Percentiles rank a stretch among this genome's conserved stretches.
phyloP scores from a whole-genome alignment of 2,888 invertebrate species.

The Cryptosula pallasiana region DNA sequence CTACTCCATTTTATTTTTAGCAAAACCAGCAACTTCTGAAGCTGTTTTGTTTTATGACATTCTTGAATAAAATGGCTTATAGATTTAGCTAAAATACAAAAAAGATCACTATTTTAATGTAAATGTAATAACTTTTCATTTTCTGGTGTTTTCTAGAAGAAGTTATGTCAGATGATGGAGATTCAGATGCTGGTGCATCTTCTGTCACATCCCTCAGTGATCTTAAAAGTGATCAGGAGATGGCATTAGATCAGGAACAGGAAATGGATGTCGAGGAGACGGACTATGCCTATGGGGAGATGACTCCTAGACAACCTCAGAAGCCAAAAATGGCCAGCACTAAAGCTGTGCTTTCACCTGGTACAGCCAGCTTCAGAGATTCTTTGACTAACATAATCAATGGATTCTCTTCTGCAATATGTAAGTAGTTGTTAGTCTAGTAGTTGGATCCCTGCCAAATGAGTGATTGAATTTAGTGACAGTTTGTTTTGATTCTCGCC shows the following conservation, averaged over 20 bases:
- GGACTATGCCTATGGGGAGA: constrained; percentile 28
- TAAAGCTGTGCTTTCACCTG: constrained; percentile 17
- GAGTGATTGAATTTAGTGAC: too few relatives aligned
- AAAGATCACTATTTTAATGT: too few relatives aligned
- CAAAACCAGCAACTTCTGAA: too few relatives aligned
- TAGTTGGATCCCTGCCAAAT: too few relatives aligned
- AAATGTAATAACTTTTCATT: too few relatives aligned
- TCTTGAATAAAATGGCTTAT: too few relatives aligned
- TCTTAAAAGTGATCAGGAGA: constrained; percentile 25
- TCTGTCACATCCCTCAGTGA: constrained; percentile 17
- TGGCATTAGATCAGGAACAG: constrained; percentile 28
- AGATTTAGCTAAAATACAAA: too few relatives aligned
- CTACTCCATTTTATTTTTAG: too few relatives aligned
- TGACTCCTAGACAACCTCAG: background rate
- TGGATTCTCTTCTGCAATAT: constrained; percentile 43
- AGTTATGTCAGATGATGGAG: background rate
- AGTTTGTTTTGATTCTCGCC: too few relatives aligned
- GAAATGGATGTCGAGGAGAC: constrained; percentile 28
- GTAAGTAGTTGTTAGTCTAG: constrained; percentile 36
- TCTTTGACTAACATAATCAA: constrained; percentile 35
- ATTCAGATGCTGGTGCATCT: background rate
- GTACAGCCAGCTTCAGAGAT: background rate
- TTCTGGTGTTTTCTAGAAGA: background rate
- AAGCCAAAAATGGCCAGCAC: background rate
- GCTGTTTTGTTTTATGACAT: too few relatives aligned